Percentiles rank a stretch among this genome's conserved stretches.
These are phyloP conservation scores for Plagodis pulveraria DNA, from an alignment of 2,888 invertebrate genomes.

Conservation along the genomic window DNA sequence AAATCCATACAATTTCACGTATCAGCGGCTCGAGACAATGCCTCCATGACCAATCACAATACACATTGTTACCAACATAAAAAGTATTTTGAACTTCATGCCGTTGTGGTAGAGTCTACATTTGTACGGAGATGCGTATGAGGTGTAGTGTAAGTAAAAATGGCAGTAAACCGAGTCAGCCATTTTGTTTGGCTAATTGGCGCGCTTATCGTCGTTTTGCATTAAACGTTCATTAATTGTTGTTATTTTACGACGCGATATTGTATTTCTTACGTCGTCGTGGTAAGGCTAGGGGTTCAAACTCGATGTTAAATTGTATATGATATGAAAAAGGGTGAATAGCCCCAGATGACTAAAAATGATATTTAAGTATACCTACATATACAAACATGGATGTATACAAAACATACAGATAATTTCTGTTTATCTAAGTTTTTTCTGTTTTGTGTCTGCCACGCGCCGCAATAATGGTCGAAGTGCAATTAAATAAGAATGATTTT, in stretches of 20 bases:
- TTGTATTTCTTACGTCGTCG: slow-evolving; percentile 61
- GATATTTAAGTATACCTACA: too few species aligned
- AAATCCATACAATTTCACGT: slow-evolving; percentile 52
- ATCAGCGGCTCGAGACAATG: slow-evolving; percentile 55
- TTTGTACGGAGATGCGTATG: slow-evolving; percentile 6
- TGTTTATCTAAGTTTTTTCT: too few species aligned
- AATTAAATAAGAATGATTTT: too few species aligned
- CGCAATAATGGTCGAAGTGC: too few species aligned
- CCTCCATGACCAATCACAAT: slow-evolving; percentile 51
- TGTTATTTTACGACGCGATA: slow-evolving; percentile 63
- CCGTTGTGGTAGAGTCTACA: slow-evolving; percentile 25
- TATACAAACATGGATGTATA: too few species aligned
- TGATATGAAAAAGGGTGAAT: too few species aligned
- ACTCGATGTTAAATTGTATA: background rate
- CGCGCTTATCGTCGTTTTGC: slow-evolving; percentile 70
- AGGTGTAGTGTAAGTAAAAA: slow-evolving; percentile 50
- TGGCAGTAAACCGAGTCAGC: slow-evolving; percentile 52
- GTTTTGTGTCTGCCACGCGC: too few species aligned
- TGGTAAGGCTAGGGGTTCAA: slow-evolving; percentile 41
- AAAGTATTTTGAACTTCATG: slow-evolving; percentile 26
- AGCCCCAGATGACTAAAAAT: too few species aligned
- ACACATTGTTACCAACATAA: slow-evolving; percentile 44
- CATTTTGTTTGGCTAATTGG: slow-evolving; percentile 74
- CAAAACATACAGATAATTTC: too few species aligned
- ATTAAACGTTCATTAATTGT: slow-evolving; percentile 72